Conservation (phyloP, 2,888 invertebrate species). For the Tachina grossa region DNA sequence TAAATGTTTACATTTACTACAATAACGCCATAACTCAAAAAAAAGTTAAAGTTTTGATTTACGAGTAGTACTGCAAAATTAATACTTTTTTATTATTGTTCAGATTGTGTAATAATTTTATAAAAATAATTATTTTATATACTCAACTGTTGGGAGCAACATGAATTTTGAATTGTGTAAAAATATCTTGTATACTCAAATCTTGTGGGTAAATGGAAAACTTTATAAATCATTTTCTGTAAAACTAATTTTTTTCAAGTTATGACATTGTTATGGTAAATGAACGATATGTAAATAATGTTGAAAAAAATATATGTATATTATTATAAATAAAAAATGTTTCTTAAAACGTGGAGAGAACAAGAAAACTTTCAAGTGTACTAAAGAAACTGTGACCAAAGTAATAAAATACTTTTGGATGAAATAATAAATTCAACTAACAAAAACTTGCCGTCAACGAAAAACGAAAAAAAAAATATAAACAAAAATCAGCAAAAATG, state of each 20-base stretch:
- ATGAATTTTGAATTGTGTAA: too few species aligned
- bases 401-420: constrained; percentile 67
- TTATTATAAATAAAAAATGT: not conserved
- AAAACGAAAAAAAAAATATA: not conserved
- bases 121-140: too few species aligned
- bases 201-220: too few species aligned
- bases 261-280: not conserved
- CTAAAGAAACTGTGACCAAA: constrained; percentile 66
- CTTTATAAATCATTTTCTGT: too few species aligned
- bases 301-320: not conserved
- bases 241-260: too few species aligned
- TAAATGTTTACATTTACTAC: not conserved
- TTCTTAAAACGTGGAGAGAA: not conserved
- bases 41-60: too few species aligned
- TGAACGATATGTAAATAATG: constrained; percentile 1
- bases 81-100: too few species aligned
- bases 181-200: too few species aligned
- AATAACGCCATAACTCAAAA: too few species aligned
- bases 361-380: constrained; percentile 55
- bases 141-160: too few species aligned
- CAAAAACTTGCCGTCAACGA: constrained; percentile 29
- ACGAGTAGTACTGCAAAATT: too few species aligned
- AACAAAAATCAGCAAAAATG: constrained; percentile 41
- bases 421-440: constrained; percentile 66
- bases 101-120: too few species aligned